Evolutionary conservation across 1,140 invertebrate species (phyloP).

Genomic region (Monomorium pharaonis): DNA sequence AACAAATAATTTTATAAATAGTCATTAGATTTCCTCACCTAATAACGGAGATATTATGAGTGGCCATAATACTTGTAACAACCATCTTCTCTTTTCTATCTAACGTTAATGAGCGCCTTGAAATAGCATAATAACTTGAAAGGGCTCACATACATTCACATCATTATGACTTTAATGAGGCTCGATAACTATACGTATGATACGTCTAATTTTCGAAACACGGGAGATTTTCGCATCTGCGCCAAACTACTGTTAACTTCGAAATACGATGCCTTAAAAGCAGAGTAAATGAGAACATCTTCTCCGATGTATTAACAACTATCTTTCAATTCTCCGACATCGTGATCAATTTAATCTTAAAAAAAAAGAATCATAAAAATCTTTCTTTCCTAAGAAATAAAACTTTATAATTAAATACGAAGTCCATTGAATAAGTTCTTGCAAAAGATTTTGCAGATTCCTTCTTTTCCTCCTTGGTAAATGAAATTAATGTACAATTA

Average conservation of each 20-base stretch:
- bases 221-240: background rate
- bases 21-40: too few species aligned
- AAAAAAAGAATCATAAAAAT: background rate
- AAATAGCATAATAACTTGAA: background rate
- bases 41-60: too few species aligned
- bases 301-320: background rate
- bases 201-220: background rate
- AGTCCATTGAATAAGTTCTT: constrained; percentile 14
- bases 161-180: constrained; percentile 60
- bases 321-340: background rate
- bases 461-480: background rate
- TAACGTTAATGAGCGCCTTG: background rate
- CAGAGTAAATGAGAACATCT: background rate
- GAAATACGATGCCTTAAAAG: background rate
- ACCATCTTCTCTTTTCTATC: too few species aligned
- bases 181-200: constrained; percentile 17
- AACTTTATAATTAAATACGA: constrained; percentile 16
- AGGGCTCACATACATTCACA: background rate
- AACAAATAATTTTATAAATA: too few species aligned
- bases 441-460: constrained; percentile 41
- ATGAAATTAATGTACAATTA: constrained; percentile 51
- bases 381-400: background rate
- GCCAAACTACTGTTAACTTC: background rate
- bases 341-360: background rate
- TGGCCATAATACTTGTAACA: too few species aligned